Evolutionary conservation across 1,140 invertebrate genomes (phyloP), one percentile per base, ranked within the genome.

Genomic region (Scylla paramamosain): DNA sequence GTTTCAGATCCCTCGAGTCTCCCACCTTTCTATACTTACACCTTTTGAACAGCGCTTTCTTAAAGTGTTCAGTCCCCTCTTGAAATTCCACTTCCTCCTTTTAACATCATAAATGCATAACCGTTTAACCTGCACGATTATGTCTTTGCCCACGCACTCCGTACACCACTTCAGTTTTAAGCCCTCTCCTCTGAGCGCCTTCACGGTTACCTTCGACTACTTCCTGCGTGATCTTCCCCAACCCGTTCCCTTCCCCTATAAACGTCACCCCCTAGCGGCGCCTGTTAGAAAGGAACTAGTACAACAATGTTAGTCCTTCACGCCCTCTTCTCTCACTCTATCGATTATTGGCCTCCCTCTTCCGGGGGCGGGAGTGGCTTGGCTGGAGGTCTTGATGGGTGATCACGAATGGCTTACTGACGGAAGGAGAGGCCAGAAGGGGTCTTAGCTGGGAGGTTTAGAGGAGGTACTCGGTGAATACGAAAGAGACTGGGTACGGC

Each of bases 271-370:
- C 52, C 59, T 0, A 4, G 20, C 89, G 59, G 0, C 90, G 16
- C 59, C 52, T 20, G 59, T 91, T 91, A 91, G 77, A 77, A 67
- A 25, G 28, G 90, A 16, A 52, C 52, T 52, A 39, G 39, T 39
- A 91, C 59, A 91, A 91, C 90, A 91, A 91, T 77, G 90, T 52
- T 77, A 91, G 20, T 91, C 39, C 14, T 32, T 67, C 31, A 67
- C 52, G 77, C 31, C 89, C 48, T 29, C 90, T 77, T 28, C 25
- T 91, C 52, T 91, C 29, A 46, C 84, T n/a, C 29, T 91, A 91
- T 91, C 46, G 90, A 91, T 91, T 91, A 91, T 91, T 32, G 59
- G 59, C 8, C 46, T 77, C 46, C 39, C 87, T 91, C 46, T 28
- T 67, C 45, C 31, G 77, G 59, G 67, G 77, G 89, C 10, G 39